Base-by-base conservation (phyloP, 2,888 invertebrate species). In the Didymodactylos carnosus region DNA sequence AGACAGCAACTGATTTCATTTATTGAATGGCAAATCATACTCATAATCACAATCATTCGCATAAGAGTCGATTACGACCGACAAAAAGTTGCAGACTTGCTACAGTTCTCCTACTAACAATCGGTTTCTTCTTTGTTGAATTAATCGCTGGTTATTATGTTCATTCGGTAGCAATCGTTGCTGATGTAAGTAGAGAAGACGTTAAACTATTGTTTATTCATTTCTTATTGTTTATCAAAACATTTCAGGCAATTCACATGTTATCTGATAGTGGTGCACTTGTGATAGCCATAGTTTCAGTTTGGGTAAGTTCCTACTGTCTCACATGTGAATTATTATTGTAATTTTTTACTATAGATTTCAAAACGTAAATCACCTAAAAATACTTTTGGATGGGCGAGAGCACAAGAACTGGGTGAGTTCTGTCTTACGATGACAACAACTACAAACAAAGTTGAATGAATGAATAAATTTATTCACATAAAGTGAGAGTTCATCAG, bases 181-280 rank as follows among this genome's bases (percentile, higher is more conserved):
- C 94, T 3, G 95, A 97, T 84, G n/a, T n/a, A n/a, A n/a, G n/a
- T n/a, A n/a, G n/a, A n/a, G n/a, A n/a, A n/a, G n/a, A n/a, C n/a
- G n/a, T n/a, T n/a, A n/a, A n/a, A n/a, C n/a, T n/a, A n/a, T n/a
- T n/a, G n/a, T n/a, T n/a, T n/a, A n/a, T n/a, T n/a, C n/a, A n/a
- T n/a, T n/a, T n/a, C n/a, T n/a, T n/a, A n/a, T n/a, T n/a, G n/a
- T n/a, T n/a, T n/a, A n/a, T n/a, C n/a, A n/a, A n/a, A n/a, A n/a
- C n/a, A n/a, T n/a, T n/a, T n/a, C n/a, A n/a, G n/a, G 93, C 94
- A 82, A 97, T 95, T 87, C 97, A 97, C 83, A 95, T 97, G 95
- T 84, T 97, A 77, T 94, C 94, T 79, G 95, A 97, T 85, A 92
- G 95, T 23, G 91, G 94, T n/a, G 94, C 95, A 0, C 87, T 97